Conservation (phyloP, 64 coral and sea anemone genomes). For the Astreopora myriophthalma region DNA sequence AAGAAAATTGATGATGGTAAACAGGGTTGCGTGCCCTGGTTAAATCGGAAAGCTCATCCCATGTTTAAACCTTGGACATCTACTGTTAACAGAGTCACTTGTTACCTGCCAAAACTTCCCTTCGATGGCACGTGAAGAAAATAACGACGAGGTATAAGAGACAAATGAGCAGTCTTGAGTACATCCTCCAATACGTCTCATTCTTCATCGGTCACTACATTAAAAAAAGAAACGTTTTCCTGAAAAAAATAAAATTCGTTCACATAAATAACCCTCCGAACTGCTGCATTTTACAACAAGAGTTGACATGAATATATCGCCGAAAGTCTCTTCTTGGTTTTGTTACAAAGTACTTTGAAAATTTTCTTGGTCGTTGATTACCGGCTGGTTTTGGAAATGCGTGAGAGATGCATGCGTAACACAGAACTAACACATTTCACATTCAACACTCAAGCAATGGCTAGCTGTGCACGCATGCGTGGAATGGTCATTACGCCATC, state of each 20-base stretch:
- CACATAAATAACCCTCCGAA: not conserved
- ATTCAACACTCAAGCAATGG: not conserved
- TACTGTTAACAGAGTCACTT: not conserved
- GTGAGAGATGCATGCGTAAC: not conserved
- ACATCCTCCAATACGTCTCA: constrained; percentile 39
- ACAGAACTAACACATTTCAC: not conserved
- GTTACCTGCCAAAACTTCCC: not conserved
- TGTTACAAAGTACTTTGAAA: no score
- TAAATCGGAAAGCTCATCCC: not conserved
- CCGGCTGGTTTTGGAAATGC: no score
- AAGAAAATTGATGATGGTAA: no score
- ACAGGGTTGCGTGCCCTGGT: no score
- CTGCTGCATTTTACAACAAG: not conserved
- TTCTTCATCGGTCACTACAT: constrained; percentile 9
- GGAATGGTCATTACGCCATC: not conserved
- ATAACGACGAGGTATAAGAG: not conserved
- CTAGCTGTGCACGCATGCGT: not conserved
- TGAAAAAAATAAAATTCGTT: not conserved
- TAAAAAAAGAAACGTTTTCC: not conserved
- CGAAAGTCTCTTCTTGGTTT: no score
- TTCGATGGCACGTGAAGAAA: not conserved
- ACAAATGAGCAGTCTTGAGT: not conserved
- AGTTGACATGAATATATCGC: no score
- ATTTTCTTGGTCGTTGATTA: no score
- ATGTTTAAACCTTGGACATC: not conserved